These are phyloP conservation scores for Cynopterus sphinx DNA, from an alignment of 2,797 vertebrate genomes.

Conservation along the genomic window DNA sequence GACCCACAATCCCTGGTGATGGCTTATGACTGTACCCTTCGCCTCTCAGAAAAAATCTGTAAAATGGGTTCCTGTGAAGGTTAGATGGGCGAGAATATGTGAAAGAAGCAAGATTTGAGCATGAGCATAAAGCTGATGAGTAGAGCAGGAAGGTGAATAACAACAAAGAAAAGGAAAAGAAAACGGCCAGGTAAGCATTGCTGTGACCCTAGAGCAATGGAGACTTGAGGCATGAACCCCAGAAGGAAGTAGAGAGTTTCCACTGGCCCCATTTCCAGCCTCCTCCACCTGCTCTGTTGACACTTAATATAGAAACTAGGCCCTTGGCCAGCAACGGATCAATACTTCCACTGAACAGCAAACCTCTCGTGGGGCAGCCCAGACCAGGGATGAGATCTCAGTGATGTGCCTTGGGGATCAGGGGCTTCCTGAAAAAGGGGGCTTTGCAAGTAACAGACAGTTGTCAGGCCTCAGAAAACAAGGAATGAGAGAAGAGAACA, in stretches of 20 bases:
- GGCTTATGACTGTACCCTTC: not conserved
- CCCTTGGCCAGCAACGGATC: constrained; percentile 72
- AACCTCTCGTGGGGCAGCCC: constrained; percentile 76
- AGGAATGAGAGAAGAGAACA: constrained; percentile 49
- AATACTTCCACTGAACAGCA: constrained; percentile 64
- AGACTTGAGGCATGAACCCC: not conserved
- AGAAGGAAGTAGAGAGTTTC: constrained; percentile 11
- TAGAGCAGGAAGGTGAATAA: not conserved
- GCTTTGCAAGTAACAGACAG: constrained; percentile 51
- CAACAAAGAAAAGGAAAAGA: not conserved
- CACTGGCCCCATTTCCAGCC: rapidly evolving
- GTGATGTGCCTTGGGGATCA: constrained; percentile 40
- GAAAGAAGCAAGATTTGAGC: not conserved
- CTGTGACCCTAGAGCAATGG: rapidly evolving
- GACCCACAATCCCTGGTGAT: not conserved
- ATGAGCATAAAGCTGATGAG: not conserved
- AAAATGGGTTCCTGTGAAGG: not conserved
- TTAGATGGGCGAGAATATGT: not conserved
- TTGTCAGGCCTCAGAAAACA: constrained; percentile 49
- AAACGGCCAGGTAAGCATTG: not conserved
- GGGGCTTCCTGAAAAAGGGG: constrained; percentile 43
- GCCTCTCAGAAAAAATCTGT: not conserved
- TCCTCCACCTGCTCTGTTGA: constrained; percentile 51
- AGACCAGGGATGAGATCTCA: constrained; percentile 66
- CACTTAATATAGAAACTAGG: constrained; percentile 74